A percentile compares a stretch with the other conserved stretches of the same genome.
Evolutionary conservation across 2,797 vertebrate genomes (phyloP).

Genomic region (Botia almorhae): DNA sequence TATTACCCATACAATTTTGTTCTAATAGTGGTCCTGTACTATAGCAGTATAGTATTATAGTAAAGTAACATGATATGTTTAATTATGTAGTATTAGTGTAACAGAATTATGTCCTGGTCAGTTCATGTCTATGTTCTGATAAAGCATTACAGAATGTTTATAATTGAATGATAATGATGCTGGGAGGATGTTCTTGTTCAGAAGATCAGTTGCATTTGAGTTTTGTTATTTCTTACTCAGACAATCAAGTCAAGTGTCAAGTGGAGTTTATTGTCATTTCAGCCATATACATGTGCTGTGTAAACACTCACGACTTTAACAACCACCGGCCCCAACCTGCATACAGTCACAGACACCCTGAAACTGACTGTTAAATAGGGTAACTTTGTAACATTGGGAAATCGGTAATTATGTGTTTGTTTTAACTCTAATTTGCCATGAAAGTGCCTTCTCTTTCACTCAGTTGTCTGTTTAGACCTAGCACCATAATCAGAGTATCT

Average conservation of each 20-base stretch:
- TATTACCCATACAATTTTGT: not conserved
- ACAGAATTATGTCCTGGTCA: not conserved
- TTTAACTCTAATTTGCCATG: conserved; percentile 25
- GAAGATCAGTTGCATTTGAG: too few species aligned
- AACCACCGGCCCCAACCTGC: not conserved
- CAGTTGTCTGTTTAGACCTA: conserved; percentile 59
- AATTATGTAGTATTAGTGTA: not conserved
- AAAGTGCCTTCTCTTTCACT: conserved; percentile 15
- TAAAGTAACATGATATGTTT: too few species aligned
- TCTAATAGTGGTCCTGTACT: too few species aligned
- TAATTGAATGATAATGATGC: not conserved
- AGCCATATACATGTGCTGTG: conserved; percentile 43
- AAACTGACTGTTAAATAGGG: conserved; percentile 8
- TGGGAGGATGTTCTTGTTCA: too few species aligned
- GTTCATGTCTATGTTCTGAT: not conserved
- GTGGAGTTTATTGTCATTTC: too few species aligned
- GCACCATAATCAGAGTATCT: not conserved
- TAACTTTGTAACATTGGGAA: conserved; percentile 15
- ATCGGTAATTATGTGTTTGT: conserved; percentile 23
- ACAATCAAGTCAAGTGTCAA: too few species aligned
- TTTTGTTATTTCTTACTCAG: too few species aligned
- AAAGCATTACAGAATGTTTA: not conserved
- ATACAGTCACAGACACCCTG: not conserved
- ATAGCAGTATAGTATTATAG: too few species aligned
- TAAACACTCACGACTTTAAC: conserved; percentile 69